Conservation (phyloP, 2,797 vertebrate species). For the Eremophila alpestris region DNA sequence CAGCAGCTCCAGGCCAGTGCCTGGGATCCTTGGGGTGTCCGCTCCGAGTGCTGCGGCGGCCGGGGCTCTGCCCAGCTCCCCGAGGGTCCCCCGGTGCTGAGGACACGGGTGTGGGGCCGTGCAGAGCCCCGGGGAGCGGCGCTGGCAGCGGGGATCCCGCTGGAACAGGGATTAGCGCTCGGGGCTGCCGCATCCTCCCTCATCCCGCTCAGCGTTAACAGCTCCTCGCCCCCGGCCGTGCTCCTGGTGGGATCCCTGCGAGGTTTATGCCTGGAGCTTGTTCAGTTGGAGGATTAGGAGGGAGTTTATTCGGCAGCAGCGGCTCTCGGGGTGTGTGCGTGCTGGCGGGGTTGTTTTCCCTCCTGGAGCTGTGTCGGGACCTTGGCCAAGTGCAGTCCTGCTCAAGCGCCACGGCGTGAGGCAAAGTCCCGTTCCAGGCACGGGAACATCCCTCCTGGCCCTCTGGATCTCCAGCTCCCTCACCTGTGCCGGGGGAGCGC, state of each 20-base stretch:
- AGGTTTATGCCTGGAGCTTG: not conserved
- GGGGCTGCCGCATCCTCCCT: not conserved
- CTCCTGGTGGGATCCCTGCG: not conserved
- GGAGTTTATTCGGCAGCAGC: accelerated
- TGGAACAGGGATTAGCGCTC: not conserved
- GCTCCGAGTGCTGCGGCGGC: not conserved
- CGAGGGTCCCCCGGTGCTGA: not conserved
- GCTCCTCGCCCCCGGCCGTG: not conserved
- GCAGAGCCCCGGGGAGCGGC: not conserved
- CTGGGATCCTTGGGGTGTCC: not conserved
- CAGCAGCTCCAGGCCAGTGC: accelerated
- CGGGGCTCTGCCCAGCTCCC: not conserved
- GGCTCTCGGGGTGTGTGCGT: accelerated
- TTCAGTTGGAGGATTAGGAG: not conserved
- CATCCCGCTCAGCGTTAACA: accelerated
- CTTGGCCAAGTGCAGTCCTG: not conserved
- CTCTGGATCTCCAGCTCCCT: accelerated
- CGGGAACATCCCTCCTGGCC: not conserved
- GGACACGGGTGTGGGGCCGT: accelerated
- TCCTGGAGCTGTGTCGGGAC: accelerated
- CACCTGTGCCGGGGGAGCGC: accelerated
- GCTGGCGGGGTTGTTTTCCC: not conserved
- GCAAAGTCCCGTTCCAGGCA: accelerated
- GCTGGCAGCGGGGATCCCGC: not conserved
- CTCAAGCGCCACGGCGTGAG: accelerated